Evolutionary conservation across 2,888 invertebrate genomes (phyloP), one percentile per base, ranked within the genome.

Genomic region (Clunio marinus): DNA sequence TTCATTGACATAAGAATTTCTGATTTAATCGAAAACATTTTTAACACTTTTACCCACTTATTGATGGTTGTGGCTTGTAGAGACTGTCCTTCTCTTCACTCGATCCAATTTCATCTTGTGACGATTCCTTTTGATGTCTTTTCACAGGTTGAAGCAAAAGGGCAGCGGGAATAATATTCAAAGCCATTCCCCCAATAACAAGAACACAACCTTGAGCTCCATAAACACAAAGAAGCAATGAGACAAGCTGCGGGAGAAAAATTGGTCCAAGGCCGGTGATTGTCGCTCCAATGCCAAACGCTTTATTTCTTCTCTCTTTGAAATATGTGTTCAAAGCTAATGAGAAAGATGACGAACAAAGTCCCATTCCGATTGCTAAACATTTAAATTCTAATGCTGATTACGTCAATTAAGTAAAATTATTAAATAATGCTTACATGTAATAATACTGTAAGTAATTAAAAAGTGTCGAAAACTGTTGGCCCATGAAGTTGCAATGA

Each of bases 341-440:
- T 17, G 83, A 82, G 73, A 84, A 86, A 1, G 86, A 81, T 28
- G 84, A 81, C 82, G 84, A 83, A 1, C 82, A 81, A 69, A 86
- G 78, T 59, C 83, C 83, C 71, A 84, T 78, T 32, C 87, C 87
- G 73, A 83, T 76, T 58, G 87, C 87, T 88, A 78, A 73, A 17
- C 2, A 10, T 10, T 2, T 13, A 7, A 32, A n/a, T n/a, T 27
- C 20, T 24, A 27, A 3, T 55, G 62, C 45, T 57, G 15, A 32
- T 58, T 35, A 69, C 59, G 69, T 63, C 65, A 41, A 63, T 32
- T 3, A 57, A 28, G 28, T 71, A n/a, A n/a, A n/a, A n/a, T n/a
- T n/a, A n/a, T n/a, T n/a, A n/a, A n/a, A n/a, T n/a, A n/a, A n/a
- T 70, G 84, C 86, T 84, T 78, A 88, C 88, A 86, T 76, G 86